Percentiles rank a stretch among this genome's conserved stretches.
These are phyloP conservation scores for Nephrocerus scutellatus DNA, from an alignment of 2,888 invertebrate species.

Conservation along the genomic window DNA sequence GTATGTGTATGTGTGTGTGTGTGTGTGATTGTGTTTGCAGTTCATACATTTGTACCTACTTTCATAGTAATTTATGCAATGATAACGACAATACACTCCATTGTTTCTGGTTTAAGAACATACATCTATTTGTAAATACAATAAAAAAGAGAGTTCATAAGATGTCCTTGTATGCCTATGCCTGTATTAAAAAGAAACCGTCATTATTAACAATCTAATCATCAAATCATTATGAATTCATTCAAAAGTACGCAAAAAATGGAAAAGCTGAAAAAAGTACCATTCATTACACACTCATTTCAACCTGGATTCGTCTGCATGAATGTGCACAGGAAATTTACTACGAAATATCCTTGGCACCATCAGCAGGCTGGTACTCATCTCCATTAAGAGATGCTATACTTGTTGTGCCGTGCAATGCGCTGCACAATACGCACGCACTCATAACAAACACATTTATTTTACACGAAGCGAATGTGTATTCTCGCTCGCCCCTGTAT, in stretches of 20 bases:
- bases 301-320: conserved; percentile 3
- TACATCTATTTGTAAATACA: too few relatives aligned
- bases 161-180: too few relatives aligned
- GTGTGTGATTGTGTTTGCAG: conserved; percentile 24
- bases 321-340: conserved; percentile 10
- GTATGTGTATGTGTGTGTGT: conserved; percentile 21
- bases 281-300: conserved; percentile 1
- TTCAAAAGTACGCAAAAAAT: not conserved
- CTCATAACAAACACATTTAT: not conserved
- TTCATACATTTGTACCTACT: conserved; percentile 19
- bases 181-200: too few relatives aligned
- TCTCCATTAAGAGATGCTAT: too few relatives aligned
- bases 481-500: conserved; percentile 16
- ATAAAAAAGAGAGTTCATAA: too few relatives aligned
- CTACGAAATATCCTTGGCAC: too few relatives aligned
- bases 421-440: not conserved
- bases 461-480: conserved; percentile 18
- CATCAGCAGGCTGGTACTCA: too few relatives aligned
- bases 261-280: not conserved
- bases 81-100: too few relatives aligned
- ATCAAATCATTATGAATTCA: not conserved
- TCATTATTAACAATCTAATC: too few relatives aligned
- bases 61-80: too few relatives aligned
- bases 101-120: too few relatives aligned
- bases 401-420: not conserved